Evolutionary conservation across 2,113 vertebrate species (phyloP), one percentile per base, ranked within the genome.

Genomic region (Hystrix cristata): DNA sequence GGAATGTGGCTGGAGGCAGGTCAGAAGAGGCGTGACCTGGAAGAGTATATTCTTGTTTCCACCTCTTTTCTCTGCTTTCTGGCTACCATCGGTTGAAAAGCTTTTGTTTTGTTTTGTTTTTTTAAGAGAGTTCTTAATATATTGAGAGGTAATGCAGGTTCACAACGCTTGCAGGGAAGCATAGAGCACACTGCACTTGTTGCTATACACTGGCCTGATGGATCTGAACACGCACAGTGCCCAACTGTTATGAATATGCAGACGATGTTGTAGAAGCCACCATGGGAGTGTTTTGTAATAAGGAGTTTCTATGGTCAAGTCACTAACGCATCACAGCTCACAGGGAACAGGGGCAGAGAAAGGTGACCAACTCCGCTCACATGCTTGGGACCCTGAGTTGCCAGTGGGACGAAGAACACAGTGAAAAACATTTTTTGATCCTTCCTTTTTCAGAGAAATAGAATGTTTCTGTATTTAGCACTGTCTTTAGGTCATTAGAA

Each of bases 71-170:
- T 69, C 67, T 38, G 67, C 67, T 69, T 69, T 69, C 34, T 69
- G 67, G 34, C 67, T 69, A 7, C 34, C 34, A 69, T 69, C 7
- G 8, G 34, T 69, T 69, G 67, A 69, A n/a, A 34, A 38, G 67
- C 16, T 69, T 69, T 69, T n/a, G 38, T 38, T 38, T 38, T 38
- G 38, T 38, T 38, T 38, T 38, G 38, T 38, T 38, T 38, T 38
- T 38, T 38, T 38, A 38, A 38, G 38, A 38, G 38, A 38, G 38
- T 38, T 38, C 38, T 38, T 38, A 38, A 38, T 38, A 38, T 98
- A 98, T 95, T 9, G 76, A 93, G 0, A 34, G 55, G 25, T 81
- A 94, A 88, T 89, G 96, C 93, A n/a, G 69, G 87, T 79, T 93
- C 94, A 95, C 95, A 90, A 76, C 69, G 51, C 65, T 55, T 29